Conservation (phyloP, 2,797 vertebrate species). For the Neoniphon sammara region DNA sequence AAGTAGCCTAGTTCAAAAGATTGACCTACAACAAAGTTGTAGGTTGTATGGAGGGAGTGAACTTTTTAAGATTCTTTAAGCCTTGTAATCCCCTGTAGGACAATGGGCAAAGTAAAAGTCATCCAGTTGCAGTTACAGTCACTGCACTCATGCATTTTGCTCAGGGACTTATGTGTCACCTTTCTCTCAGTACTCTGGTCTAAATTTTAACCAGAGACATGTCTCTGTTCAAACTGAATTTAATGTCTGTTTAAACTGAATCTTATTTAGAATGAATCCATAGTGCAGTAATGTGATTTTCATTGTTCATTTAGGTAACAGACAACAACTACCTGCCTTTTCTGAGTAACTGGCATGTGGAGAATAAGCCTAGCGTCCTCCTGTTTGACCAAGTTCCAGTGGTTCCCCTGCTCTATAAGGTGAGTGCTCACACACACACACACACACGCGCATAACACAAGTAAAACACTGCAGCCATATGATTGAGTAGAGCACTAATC, state of each 20-base stretch:
- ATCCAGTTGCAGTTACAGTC: not conserved
- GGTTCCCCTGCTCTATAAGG: slow-evolving; percentile 91
- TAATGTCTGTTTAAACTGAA: not conserved
- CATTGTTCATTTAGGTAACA: slow-evolving; percentile 84
- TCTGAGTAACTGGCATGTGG: slow-evolving; percentile 89
- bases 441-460: not conserved
- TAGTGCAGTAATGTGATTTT: not conserved
- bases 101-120: not conserved
- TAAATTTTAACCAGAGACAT: too few species aligned
- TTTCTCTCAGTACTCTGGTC: too few species aligned
- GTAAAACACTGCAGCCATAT: not conserved
- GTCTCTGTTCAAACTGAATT: not conserved
- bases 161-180: too few species aligned
- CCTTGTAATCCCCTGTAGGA: not conserved
- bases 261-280: not conserved
- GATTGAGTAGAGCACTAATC: not conserved
- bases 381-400: slow-evolving; percentile 89
- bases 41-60: not conserved
- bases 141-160: not conserved
- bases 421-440: slow-evolving; percentile 64
- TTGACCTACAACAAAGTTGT: too few species aligned
- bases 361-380: slow-evolving; percentile 93
- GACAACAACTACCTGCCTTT: slow-evolving; percentile 90
- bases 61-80: not conserved
- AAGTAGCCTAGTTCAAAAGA: too few species aligned